These are phyloP conservation scores for Apodemus agrarius DNA, from an alignment of 2,797 vertebrate genomes.

Conservation along the genomic window DNA sequence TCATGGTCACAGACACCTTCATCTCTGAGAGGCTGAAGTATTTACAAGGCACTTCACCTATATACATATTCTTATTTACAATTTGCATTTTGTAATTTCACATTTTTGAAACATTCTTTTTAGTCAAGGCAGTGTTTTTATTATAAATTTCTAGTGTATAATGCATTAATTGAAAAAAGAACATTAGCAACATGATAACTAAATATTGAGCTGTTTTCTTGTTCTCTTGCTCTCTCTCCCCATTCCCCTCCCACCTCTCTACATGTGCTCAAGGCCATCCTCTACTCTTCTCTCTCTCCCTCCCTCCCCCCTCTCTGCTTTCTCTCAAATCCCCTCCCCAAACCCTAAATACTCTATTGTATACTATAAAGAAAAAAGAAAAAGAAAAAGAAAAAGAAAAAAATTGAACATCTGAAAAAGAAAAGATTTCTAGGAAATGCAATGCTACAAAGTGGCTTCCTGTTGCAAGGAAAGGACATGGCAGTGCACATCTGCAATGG, in stretches of 20 bases:
- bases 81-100: neutral
- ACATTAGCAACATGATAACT: neutral
- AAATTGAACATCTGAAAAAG: neutral
- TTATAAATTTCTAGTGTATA: neutral
- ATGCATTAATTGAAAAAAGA: neutral
- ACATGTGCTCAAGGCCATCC: too few species aligned
- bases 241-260: too few species aligned
- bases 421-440: neutral
- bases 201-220: neutral
- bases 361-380: too few species aligned
- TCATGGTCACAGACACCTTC: neutral
- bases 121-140: neutral
- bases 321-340: too few species aligned
- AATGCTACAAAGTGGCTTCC: neutral
- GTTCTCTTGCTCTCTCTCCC: too few species aligned
- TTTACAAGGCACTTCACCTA: neutral
- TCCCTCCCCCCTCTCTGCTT: too few species aligned
- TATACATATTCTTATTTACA: neutral
- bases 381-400: neutral
- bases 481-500: accelerated
- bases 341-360: too few species aligned
- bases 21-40: neutral
- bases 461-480: neutral
- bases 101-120: neutral
- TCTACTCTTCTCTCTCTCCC: too few species aligned